A percentile compares a stretch with the other conserved stretches of the same genome.
Conservation (phyloP, 2,888 invertebrate genomes). For the Cheilosia vernalis region DNA sequence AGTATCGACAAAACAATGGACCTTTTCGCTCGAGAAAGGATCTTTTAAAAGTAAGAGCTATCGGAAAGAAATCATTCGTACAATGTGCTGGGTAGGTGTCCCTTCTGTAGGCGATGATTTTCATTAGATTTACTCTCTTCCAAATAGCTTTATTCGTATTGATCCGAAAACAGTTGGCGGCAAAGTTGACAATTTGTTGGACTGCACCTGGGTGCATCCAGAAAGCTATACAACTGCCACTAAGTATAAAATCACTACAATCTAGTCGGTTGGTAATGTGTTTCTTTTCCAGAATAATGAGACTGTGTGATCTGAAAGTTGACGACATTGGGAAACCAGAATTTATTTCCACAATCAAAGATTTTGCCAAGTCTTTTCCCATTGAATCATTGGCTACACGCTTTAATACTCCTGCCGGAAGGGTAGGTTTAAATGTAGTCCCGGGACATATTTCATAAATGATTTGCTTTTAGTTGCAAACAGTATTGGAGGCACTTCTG, state of each 20-base stretch:
- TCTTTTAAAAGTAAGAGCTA: conserved; percentile 89
- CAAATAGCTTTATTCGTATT: conserved; percentile 81
- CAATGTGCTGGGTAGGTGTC: conserved; percentile 93
- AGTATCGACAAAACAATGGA: conserved; percentile 88
- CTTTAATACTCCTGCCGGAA: conserved; percentile 86
- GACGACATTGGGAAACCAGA: conserved; percentile 82
- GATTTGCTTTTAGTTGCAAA: conserved; percentile 77
- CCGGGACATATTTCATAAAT: neutral
- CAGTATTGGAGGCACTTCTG: conserved; percentile 87
- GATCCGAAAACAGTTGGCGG: conserved; percentile 82
- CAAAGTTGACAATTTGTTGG: conserved; percentile 84
- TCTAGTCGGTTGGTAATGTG: neutral
- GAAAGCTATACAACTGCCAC: conserved; percentile 92
- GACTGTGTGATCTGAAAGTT: conserved; percentile 79
- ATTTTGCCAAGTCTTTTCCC: conserved; percentile 73
- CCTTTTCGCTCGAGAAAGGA: conserved; percentile 90
- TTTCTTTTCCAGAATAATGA: conserved; percentile 4
- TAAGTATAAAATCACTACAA: conserved; percentile 82
- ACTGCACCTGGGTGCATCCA: conserved; percentile 95
- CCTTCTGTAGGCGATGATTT: neutral
- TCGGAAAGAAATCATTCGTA: conserved; percentile 92
- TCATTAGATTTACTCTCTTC: conserved; percentile 4
- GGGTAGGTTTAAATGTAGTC: conserved; percentile 83
- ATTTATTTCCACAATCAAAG: conserved; percentile 83
- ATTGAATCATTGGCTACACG: conserved; percentile 84